Evolutionary conservation across 2,113 vertebrate species (phyloP).

Genomic region (Hirundichthys speculiger): DNA sequence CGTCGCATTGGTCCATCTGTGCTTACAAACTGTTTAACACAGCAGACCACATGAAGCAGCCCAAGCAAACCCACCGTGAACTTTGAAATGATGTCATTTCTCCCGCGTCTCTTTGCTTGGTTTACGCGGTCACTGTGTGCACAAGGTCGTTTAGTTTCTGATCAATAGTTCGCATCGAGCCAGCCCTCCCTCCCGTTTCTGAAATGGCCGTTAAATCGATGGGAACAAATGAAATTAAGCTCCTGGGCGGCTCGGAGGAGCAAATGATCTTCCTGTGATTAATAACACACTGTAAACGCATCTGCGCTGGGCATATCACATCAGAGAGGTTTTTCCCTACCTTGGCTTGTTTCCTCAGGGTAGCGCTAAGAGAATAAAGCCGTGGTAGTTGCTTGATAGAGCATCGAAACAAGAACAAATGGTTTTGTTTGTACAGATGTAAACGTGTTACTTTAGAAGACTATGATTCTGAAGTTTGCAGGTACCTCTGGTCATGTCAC

Average conservation of each 20-base stretch:
- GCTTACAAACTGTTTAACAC: constrained; percentile 4
- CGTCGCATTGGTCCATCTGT: constrained; percentile 6
- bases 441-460: constrained; percentile 34
- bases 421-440: constrained; percentile 55
- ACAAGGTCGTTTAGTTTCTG: constrained; percentile 76
- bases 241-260: constrained; percentile 67
- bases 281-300: constrained; percentile 75
- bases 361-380: constrained; percentile 54
- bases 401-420: constrained; percentile 57
- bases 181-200: constrained; percentile 61
- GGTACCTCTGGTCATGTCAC: neutral
- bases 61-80: constrained; percentile 15
- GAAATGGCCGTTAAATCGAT: constrained; percentile 78
- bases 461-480: constrained; percentile 9
- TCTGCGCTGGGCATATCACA: constrained; percentile 59
- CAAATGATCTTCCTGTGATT: constrained; percentile 76
- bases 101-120: constrained; percentile 15
- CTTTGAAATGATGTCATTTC: constrained; percentile 51
- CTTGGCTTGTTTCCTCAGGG: constrained; percentile 52
- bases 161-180: constrained; percentile 78
- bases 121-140: constrained; percentile 59
- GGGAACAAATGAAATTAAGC: constrained; percentile 80
- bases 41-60: constrained; percentile 6
- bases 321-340: constrained; percentile 61
- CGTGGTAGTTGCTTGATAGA: constrained; percentile 49